phyloP scores from a whole-genome alignment of 2,113 vertebrate species.

The Nibea albiflora region DNA sequence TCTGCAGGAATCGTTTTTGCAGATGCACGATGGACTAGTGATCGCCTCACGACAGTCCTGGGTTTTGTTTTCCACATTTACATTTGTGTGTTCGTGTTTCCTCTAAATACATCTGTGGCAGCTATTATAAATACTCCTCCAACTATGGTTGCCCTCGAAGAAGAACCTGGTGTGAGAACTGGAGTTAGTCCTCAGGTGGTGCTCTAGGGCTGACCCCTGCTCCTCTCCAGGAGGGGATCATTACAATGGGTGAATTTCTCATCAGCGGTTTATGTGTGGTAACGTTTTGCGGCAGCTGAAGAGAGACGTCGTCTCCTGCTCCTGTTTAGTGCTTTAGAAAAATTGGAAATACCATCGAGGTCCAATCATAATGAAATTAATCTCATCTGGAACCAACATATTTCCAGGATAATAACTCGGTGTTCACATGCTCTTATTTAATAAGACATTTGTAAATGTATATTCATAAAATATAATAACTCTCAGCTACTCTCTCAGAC shows the following conservation, averaged over 20 bases:
- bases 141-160: background rate
- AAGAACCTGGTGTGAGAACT: background rate
- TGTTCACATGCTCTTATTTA: slow-evolving; percentile 1
- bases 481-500: slow-evolving; percentile 19
- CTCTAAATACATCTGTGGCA: background rate
- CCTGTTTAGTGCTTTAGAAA: background rate
- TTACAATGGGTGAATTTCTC: background rate
- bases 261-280: background rate
- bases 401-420: background rate
- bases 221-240: background rate
- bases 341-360: background rate
- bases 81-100: background rate
- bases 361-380: background rate
- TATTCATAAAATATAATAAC: slow-evolving; percentile 22
- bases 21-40: background rate
- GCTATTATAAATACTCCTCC: background rate
- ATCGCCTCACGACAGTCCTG: slow-evolving; percentile 6
- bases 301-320: background rate
- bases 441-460: slow-evolving; percentile 36
- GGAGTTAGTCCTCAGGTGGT: background rate
- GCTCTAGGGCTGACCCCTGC: background rate
- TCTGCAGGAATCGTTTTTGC: slow-evolving; percentile 5
- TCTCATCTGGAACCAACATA: slow-evolving; percentile 12
- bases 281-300: background rate
- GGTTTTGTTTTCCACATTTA: slow-evolving; percentile 12